phyloP scores from a whole-genome alignment of 1,140 invertebrate genomes.

The Nasonia vitripennis region DNA sequence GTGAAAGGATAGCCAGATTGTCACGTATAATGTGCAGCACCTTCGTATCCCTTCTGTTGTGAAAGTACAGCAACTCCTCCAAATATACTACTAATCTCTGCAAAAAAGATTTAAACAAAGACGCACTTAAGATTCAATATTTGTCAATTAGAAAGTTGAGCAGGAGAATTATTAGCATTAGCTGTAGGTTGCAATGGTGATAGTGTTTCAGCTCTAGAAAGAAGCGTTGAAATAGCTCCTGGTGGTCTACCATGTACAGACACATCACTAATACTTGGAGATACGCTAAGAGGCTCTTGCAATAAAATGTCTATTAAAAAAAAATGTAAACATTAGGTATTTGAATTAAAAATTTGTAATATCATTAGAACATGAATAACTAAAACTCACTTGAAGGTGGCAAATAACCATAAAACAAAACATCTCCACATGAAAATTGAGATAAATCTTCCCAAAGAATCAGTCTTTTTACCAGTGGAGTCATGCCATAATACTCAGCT shows the following conservation, averaged over 20 bases:
- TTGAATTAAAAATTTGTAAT: conserved; percentile 14
- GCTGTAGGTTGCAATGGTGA: conserved; percentile 55
- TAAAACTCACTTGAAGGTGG: conserved; percentile 87
- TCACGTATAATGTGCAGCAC: too few species aligned
- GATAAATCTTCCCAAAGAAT: conserved; percentile 96
- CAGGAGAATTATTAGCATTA: conserved; percentile 57
- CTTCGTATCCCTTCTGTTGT: too few species aligned
- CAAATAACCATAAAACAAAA: conserved; percentile 97
- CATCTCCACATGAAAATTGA: conserved; percentile 96
- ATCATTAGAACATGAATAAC: conserved; percentile 28
- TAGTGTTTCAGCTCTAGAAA: conserved; percentile 55
- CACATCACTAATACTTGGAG: conserved; percentile 67
- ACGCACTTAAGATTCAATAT: too few species aligned
- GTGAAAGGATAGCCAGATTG: too few species aligned
- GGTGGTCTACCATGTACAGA: conserved; percentile 67
- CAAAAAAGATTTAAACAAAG: too few species aligned
- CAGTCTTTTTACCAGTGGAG: conserved; percentile 91
- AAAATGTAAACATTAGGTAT: conserved; percentile 19
- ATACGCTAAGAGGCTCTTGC: conserved; percentile 66
- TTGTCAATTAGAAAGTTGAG: conserved; percentile 54
- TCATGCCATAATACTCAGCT: conserved; percentile 98
- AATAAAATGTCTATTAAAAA: conserved; percentile 68
- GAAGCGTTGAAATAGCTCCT: conserved; percentile 46
- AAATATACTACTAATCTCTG: too few species aligned
- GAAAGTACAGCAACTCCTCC: too few species aligned